These are phyloP conservation scores for Ifrita kowaldi DNA, from an alignment of 2,113 vertebrate species.

Conservation along the genomic window DNA sequence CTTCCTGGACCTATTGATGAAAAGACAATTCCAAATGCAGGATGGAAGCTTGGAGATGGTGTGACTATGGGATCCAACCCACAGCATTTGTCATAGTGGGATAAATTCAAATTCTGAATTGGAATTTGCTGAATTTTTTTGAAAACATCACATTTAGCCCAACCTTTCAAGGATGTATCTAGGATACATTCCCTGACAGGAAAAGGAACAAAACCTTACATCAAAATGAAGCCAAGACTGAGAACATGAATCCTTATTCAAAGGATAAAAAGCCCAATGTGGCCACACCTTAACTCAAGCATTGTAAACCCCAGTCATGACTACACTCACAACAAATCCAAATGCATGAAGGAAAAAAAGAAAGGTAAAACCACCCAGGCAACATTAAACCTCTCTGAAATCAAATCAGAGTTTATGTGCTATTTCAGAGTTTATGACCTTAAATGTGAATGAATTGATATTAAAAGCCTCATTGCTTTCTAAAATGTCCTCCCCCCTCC, in stretches of 20 bases:
- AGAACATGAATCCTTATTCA: background rate
- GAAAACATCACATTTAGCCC: background rate
- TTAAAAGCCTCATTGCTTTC: background rate
- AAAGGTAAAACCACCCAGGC: background rate
- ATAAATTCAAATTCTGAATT: background rate
- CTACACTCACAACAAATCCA: background rate
- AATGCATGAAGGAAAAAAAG: background rate
- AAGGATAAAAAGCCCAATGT: background rate
- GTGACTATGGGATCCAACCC: background rate
- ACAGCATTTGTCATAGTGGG: accelerated
- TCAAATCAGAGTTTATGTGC: background rate
- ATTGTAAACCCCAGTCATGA: background rate
- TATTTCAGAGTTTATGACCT: constrained; percentile 2
- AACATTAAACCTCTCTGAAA: background rate
- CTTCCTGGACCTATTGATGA: background rate
- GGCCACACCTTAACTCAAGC: background rate
- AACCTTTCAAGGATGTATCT: background rate
- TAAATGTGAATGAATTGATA: constrained; percentile 4
- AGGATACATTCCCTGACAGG: background rate
- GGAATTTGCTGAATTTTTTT: background rate
- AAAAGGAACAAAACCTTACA: background rate
- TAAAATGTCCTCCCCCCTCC: background rate
- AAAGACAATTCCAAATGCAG: background rate
- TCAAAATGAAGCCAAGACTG: background rate
- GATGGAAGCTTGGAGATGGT: background rate